These are phyloP conservation scores for Gnatocerus cornutus DNA, from an alignment of 2,888 invertebrate genomes.

Conservation along the genomic window DNA sequence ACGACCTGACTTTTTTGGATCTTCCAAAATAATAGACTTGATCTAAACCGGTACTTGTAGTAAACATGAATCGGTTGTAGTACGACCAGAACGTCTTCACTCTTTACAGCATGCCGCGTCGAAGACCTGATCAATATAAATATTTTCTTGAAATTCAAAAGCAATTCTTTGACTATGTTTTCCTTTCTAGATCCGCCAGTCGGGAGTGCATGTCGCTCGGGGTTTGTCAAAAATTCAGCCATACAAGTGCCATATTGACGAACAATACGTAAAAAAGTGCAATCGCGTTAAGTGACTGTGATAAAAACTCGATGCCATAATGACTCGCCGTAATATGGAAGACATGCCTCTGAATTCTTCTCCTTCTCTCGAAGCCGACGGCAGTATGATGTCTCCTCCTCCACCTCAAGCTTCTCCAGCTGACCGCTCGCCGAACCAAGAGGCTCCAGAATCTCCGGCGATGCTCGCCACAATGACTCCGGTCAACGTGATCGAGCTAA, in stretches of 20 bases:
- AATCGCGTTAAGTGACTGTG: conserved; percentile 68
- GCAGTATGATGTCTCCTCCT: conserved; percentile 71
- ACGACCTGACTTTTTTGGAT: conserved; percentile 56
- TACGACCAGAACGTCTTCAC: conserved; percentile 42
- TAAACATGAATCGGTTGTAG: conserved; percentile 59
- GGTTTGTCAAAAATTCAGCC: conserved; percentile 56
- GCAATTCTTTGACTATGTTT: not conserved
- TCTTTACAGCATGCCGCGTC: conserved; percentile 18
- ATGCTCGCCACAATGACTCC: conserved; percentile 92
- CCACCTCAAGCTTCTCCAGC: conserved; percentile 73
- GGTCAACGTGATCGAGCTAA: conserved; percentile 85
- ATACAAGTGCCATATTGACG: conserved; percentile 65
- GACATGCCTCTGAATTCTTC: conserved; percentile 65
- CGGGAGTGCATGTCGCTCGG: conserved; percentile 24
- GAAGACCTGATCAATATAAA: not conserved
- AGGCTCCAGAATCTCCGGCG: conserved; percentile 80
- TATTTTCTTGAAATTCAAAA: too few species aligned
- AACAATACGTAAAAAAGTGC: conserved; percentile 67
- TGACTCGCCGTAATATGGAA: conserved; percentile 69
- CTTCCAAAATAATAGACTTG: conserved; percentile 62
- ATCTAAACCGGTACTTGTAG: conserved; percentile 64
- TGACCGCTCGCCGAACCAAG: conserved; percentile 70
- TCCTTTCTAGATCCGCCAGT: conserved; percentile 32
- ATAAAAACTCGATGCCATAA: conserved; percentile 65
- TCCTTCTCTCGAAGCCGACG: conserved; percentile 59